Conservation (phyloP, 2,888 invertebrate species). For the Thecophora atra region DNA sequence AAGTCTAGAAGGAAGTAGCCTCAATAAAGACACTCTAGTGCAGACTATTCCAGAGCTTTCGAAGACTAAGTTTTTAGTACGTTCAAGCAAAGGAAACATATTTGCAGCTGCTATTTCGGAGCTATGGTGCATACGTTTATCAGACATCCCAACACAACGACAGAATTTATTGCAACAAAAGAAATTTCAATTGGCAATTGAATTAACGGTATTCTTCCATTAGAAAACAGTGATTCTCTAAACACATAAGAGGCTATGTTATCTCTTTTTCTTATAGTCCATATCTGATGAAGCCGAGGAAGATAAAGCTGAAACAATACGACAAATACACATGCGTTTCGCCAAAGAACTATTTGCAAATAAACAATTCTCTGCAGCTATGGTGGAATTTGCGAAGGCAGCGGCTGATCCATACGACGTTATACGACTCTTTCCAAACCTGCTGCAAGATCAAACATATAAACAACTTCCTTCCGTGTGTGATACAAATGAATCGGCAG, state of each 20-base stretch:
- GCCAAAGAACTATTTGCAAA: slow-evolving; percentile 92
- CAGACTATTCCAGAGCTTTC: slow-evolving; percentile 81
- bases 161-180: slow-evolving; percentile 85
- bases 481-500: slow-evolving; percentile 67
- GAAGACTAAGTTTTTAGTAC: slow-evolving; percentile 79
- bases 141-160: slow-evolving; percentile 85
- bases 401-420: slow-evolving; percentile 96
- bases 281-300: slow-evolving; percentile 82
- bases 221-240: no score
- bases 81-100: slow-evolving; percentile 80
- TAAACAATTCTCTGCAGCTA: slow-evolving; percentile 87
- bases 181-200: slow-evolving; percentile 92
- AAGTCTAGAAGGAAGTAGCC: slow-evolving; percentile 81
- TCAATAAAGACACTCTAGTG: slow-evolving; percentile 69
- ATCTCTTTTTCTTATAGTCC: slow-evolving; percentile 77
- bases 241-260: no score
- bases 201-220: slow-evolving; percentile 77
- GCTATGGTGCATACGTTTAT: slow-evolving; percentile 86
- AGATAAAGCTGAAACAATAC: slow-evolving; percentile 82
- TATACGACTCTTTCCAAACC: slow-evolving; percentile 91
- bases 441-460: slow-evolving; percentile 67
- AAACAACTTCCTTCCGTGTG: slow-evolving; percentile 65
- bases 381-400: slow-evolving; percentile 89
- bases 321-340: slow-evolving; percentile 88
- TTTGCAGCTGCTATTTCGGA: slow-evolving; percentile 89